phyloP scores from a whole-genome alignment of 2,797 vertebrate species.

The Falco rusticolus region DNA sequence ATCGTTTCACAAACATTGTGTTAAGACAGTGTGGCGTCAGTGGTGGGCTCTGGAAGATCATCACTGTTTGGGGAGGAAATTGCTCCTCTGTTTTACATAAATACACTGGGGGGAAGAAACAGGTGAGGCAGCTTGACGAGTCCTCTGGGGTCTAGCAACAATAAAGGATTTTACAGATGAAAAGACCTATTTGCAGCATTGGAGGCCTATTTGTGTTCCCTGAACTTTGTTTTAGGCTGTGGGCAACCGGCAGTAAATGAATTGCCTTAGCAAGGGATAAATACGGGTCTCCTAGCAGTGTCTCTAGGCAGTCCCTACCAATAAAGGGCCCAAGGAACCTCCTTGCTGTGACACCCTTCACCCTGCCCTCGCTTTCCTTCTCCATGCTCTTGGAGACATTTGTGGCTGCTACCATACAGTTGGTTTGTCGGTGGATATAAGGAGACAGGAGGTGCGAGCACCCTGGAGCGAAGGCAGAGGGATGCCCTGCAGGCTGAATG shows the following conservation, averaged over 20 bases:
- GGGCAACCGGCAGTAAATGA: background rate
- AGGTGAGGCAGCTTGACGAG: background rate
- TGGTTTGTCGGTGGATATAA: background rate
- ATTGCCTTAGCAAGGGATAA: background rate
- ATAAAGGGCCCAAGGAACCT: background rate
- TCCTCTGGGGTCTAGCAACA: background rate
- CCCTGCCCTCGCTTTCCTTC: background rate
- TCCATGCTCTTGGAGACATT: background rate
- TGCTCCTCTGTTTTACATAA: background rate
- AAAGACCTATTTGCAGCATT: background rate
- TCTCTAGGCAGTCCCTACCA: background rate
- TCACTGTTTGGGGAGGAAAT: background rate
- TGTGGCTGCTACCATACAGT: background rate
- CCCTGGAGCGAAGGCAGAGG: background rate
- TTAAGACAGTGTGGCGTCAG: background rate
- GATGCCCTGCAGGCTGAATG: background rate
- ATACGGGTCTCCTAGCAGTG: background rate
- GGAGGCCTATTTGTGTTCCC: background rate
- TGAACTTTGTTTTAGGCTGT: background rate
- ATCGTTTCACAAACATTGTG: background rate
- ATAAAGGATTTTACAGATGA: background rate
- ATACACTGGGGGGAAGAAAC: background rate
- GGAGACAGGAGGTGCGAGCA: background rate
- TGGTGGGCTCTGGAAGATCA: background rate
- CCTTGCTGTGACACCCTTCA: fast-evolving